These are phyloP conservation scores for Myxocyprinus asiaticus DNA, from an alignment of 2,113 vertebrate species.

Conservation along the genomic window DNA sequence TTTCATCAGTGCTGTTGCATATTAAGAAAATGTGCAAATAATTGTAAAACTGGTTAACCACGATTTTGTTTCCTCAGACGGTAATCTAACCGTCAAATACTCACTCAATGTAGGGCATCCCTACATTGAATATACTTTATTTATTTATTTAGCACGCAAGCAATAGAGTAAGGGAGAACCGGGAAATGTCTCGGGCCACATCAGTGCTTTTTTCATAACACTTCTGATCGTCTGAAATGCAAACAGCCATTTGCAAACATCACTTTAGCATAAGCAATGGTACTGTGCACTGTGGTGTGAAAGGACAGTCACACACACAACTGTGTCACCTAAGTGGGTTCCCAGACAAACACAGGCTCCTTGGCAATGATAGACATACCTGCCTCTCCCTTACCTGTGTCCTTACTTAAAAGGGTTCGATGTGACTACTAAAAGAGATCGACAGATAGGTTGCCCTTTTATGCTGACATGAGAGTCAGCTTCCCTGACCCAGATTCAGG, in stretches of 20 bases:
- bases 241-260: constrained; percentile 63
- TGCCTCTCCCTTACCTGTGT: constrained; percentile 11
- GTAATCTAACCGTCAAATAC: too few relatives aligned
- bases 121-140: too few relatives aligned
- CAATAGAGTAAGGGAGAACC: neutral
- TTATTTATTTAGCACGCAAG: too few relatives aligned
- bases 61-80: too few relatives aligned
- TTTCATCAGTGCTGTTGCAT: too few relatives aligned
- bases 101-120: too few relatives aligned
- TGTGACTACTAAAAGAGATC: neutral
- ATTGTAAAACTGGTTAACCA: too few relatives aligned
- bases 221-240: constrained; percentile 56
- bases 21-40: too few relatives aligned
- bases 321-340: constrained; percentile 17
- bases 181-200: constrained; percentile 38
- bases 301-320: constrained; percentile 15
- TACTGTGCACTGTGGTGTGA: constrained; percentile 21
- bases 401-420: neutral
- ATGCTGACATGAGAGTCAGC: neutral
- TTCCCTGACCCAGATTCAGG: neutral
- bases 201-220: constrained; percentile 16
- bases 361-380: neutral
- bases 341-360: constrained; percentile 21
- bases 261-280: constrained; percentile 47
- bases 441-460: neutral